Evolutionary conservation across 2,797 vertebrate genomes (phyloP).

Genomic region (Microcaecilia unicolor): DNA sequence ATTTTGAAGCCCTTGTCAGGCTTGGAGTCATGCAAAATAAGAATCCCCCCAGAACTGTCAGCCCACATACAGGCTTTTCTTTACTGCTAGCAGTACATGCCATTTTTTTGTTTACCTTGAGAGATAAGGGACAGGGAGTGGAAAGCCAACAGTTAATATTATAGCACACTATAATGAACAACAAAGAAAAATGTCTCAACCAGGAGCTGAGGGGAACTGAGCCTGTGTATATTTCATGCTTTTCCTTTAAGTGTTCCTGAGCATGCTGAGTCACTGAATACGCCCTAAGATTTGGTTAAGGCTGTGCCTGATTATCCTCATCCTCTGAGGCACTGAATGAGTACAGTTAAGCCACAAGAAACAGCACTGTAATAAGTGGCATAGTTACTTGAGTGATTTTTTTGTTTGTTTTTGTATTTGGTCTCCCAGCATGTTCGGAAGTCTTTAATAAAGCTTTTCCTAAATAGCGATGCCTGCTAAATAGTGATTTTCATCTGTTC

Average conservation of each 20-base stretch:
- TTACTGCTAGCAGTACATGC: too few relatives aligned
- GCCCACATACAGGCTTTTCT: too few relatives aligned
- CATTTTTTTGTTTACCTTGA: too few relatives aligned
- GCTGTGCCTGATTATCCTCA: conserved; percentile 1
- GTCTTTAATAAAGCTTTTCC: conserved; percentile 45
- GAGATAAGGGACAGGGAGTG: too few relatives aligned
- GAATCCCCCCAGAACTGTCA: too few relatives aligned
- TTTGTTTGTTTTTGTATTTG: conserved; percentile 28
- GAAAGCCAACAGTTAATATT: too few relatives aligned
- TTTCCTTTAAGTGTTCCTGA: not conserved
- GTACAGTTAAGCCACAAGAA: conserved; percentile 21
- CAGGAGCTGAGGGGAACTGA: too few relatives aligned
- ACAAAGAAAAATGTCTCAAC: too few relatives aligned
- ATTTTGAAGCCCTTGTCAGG: too few relatives aligned
- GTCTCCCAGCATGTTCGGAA: conserved; percentile 38
- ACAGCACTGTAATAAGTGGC: conserved; percentile 20
- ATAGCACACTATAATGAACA: too few relatives aligned
- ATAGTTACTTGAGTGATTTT: conserved; percentile 28
- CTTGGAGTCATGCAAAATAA: too few relatives aligned
- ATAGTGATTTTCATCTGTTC: conserved; percentile 15
- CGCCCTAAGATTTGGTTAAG: not conserved
- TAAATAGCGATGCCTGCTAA: conserved; percentile 28
- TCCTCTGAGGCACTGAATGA: conserved; percentile 22
- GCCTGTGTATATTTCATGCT: too few relatives aligned
- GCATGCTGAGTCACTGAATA: conserved; percentile 22